Base-by-base conservation (phyloP, 2,888 invertebrate species). In the Eurois occulta region DNA sequence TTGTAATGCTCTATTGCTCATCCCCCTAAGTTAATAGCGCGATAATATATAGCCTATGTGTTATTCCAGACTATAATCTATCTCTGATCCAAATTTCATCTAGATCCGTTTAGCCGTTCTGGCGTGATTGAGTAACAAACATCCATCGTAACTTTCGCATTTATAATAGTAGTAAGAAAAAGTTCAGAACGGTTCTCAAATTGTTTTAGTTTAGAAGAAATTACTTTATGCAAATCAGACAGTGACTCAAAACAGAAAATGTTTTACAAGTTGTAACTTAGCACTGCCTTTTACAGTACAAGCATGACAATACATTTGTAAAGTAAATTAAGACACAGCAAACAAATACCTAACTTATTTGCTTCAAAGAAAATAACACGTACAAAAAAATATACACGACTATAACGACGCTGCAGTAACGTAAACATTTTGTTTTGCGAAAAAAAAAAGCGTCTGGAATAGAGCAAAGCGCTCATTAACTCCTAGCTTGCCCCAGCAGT, bases 381-480 rank as follows among this genome's bases (percentile, higher is more conserved):
- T 38, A 41, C 28, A 68, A 73, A 76, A 24, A 67, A 78, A 65
- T 41, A 46, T 10, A 72, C 32, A 48, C 28, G 32, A 77, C 62
- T 72, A 60, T 18, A 43, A 69, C 41, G 24, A 72, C 43, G 21
- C 38, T 35, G 65, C 52, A 86, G 64, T 62, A 84, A 87, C 77
- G 79, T 86, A 88, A 88, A 89, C 83, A 87, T 88, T 91, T 87
- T 89, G 86, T 88, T 90, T 87, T 65, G 48, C 18, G 4, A 32
- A 83, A 85, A 89, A 88, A 71, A 87, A 81, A 86, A 28, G 80
- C 46, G 72, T 48, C 89, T 89, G 90, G 86, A 90, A 92, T 86
- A 85, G 92, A 89, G 90, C 91, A 92, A 90, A 86, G 87, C 87
- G 89, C 92, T 93, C 92, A 93, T 93, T 93, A 93, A 92, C 91